Evolutionary conservation across 2,888 invertebrate species (phyloP), one percentile per base, ranked within the genome.

Genomic region (Drosophila greeni): DNA sequence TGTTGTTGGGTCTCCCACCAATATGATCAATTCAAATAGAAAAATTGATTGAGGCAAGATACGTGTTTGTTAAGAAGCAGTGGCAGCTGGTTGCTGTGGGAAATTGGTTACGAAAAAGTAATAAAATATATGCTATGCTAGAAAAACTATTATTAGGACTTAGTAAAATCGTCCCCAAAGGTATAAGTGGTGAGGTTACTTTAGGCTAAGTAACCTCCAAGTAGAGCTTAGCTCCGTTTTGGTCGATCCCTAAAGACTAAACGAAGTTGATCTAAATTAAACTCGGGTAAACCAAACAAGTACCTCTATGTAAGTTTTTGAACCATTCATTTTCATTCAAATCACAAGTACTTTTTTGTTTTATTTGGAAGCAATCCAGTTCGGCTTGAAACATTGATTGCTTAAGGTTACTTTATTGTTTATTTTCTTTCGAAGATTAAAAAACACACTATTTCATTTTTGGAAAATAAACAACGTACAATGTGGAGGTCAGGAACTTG

Each of bases 1-100:
- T 57, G 31, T n/a, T 24, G 18, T 39, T 31, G 39, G 16, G 33
- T n/a, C n/a, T n/a, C n/a, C n/a, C n/a, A n/a, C 18, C 18, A 42
- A 58, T 42, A 20, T 16, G 40, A 58, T 36, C 16, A 29, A 23
- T 57, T 36, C 5, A 34, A 57, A 42, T 31, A 8, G 34, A 20
- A 52, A 55, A 36, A 55, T 53, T 36, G 23, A 49, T 54, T 49
- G 31, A n/a, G 51, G n/a, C 5, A 33, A 20, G 34, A 49, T 23
- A 23, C 23, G n/a, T 23, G 48, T 29, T 39, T 39, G 29, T 20
- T 52, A 3, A 6, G 16, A 9, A 26, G 29, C 31, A 29, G 6
- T 34, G 20, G 36, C 23, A 24, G 26, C 23, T 56, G 37, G 40
- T 24, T 33, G 24, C 37, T 40, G 18, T 55, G 40, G 40, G 26